Percentiles rank a stretch among this genome's conserved stretches.
phyloP scores from a whole-genome alignment of 2,888 invertebrate species.

The Troides helena region DNA sequence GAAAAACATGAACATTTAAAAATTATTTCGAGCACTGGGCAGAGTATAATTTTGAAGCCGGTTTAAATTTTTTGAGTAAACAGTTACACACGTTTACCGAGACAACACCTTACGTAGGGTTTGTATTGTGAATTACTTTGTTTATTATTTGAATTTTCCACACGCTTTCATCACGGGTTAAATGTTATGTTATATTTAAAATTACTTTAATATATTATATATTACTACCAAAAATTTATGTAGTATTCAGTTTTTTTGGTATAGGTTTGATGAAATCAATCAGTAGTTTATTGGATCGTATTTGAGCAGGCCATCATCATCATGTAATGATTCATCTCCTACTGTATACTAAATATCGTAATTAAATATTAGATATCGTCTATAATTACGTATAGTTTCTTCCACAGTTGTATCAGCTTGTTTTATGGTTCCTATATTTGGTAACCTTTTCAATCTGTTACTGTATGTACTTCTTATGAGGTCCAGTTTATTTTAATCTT shows the following conservation, averaged over 20 bases:
- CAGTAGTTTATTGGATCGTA: too few relatives aligned
- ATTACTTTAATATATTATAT: not conserved
- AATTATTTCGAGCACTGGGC: not conserved
- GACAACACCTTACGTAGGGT: not conserved
- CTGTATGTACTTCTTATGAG: too few relatives aligned
- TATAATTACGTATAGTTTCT: too few relatives aligned
- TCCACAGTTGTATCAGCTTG: too few relatives aligned
- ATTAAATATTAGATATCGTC: too few relatives aligned
- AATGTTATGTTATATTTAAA: not conserved
- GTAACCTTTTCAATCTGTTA: too few relatives aligned
- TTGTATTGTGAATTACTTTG: not conserved
- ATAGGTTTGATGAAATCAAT: not conserved
- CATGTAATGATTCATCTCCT: too few relatives aligned
- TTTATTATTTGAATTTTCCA: conserved; percentile 1
- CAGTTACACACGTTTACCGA: not conserved
- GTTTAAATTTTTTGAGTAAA: conserved; percentile 1
- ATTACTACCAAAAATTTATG: not conserved
- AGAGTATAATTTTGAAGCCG: not conserved
- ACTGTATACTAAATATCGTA: too few relatives aligned
- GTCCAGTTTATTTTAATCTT: too few relatives aligned
- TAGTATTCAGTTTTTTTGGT: not conserved
- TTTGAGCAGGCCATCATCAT: too few relatives aligned
- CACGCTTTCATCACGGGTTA: not conserved
- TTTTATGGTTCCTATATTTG: too few relatives aligned
- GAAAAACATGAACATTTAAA: not conserved